A percentile compares a stretch with the other conserved stretches of the same genome.
These are phyloP conservation scores for Pogoniulus pusillus DNA, from an alignment of 2,797 vertebrate genomes.

Conservation along the genomic window DNA sequence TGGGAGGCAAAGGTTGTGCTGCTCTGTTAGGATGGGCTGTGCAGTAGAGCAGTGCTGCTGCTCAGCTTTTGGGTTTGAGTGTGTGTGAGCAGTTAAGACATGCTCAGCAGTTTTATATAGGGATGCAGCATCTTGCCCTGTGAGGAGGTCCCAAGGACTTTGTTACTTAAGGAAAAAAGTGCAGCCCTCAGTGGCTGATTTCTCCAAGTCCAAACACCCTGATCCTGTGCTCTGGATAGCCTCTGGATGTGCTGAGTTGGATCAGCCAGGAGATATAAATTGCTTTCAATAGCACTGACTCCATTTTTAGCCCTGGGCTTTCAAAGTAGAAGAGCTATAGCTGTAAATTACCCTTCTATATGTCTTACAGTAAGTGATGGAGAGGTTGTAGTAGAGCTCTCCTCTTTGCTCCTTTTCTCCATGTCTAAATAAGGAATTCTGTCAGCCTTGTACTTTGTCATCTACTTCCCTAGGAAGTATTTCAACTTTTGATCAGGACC, in stretches of 20 bases:
- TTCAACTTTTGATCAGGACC: not conserved
- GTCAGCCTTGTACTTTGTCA: not conserved
- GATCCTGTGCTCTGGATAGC: not conserved
- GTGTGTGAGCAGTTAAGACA: not conserved
- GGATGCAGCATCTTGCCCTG: not conserved
- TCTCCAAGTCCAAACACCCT: fast-evolving
- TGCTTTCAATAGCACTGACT: not conserved
- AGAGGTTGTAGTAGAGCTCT: not conserved
- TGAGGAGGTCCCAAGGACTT: not conserved
- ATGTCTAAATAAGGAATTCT: not conserved
- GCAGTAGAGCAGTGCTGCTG: not conserved
- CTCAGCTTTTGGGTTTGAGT: not conserved
- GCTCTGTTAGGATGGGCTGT: not conserved
- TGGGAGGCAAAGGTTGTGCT: not conserved
- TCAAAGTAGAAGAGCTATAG: not conserved
- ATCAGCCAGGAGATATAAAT: not conserved
- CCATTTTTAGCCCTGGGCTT: not conserved
- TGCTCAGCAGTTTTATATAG: not conserved
- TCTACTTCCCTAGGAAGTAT: not conserved
- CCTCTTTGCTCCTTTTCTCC: not conserved
- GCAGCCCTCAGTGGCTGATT: not conserved
- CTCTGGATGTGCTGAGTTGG: not conserved
- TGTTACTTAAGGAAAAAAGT: not conserved
- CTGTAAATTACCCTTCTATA: not conserved
- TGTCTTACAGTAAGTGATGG: not conserved